Evolutionary conservation across 2,888 invertebrate genomes (phyloP), one percentile per base, ranked within the genome.

Genomic region (Acanthosepion pharaonis): DNA sequence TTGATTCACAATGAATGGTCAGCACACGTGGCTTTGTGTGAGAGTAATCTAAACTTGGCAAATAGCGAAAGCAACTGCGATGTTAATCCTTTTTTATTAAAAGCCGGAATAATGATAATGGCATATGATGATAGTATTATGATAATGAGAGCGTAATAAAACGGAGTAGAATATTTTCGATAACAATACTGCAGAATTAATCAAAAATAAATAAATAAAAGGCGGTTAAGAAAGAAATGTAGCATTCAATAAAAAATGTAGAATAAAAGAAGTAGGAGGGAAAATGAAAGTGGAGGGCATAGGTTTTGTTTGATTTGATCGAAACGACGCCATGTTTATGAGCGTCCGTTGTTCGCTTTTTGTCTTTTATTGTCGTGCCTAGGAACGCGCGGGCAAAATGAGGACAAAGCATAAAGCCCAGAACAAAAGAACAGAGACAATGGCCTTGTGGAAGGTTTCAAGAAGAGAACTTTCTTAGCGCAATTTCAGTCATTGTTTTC

Each of bases 281-380:
- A 18, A 78, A 78, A 15, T 33, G 78, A 78, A 78, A 78, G 78
- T 78, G 78, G n/a, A n/a, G 78, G 78, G 78, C 78, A 33, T 20
- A 78, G 78, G 78, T 78, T 78, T 78, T 78, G 78, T 78, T 78
- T 78, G 78, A 78, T 78, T 78, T 78, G 78, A 78, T 78, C 78
- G 78, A 78, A 78, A 23, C 78, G 78, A 78, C 78, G 78, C 78
- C 78, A 78, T 78, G 78, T 78, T 78, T 78, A 78, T 78, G 78
- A 33, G 78, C n/a, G 78, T 78, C 78, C 78, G 78, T 78, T 78
- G n/a, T n/a, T 78, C 78, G n/a, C n/a, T 33, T 78, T 78, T 78
- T 78, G 78, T 78, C 78, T 78, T 78, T 78, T 78, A 78, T 78
- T 78, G 78, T 78, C n/a, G n/a, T 23, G 78, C 9, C n/a, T 9